phyloP scores from a whole-genome alignment of 64 coral and sea anemone genomes.

The Montipora efflorescens region DNA sequence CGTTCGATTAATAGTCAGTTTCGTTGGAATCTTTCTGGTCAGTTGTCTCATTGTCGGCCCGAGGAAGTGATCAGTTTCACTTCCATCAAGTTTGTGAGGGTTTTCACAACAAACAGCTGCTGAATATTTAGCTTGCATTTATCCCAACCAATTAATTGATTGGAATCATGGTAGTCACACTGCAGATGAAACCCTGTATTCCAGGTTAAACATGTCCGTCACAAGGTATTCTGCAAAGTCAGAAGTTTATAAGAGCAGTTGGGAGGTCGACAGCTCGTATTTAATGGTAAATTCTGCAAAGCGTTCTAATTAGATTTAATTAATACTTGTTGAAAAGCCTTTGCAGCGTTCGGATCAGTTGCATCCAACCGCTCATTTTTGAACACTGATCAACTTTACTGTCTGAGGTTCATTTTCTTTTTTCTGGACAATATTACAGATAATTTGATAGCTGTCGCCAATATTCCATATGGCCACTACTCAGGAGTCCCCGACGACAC shows the following conservation, averaged over 20 bases:
- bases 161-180: not conserved
- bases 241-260: not conserved
- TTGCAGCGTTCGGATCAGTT: too few species aligned
- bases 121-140: too few species aligned
- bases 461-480: not conserved
- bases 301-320: not conserved
- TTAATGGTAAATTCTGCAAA: not conserved
- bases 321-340: too few species aligned
- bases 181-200: not conserved
- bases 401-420: not conserved
- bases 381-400: not conserved
- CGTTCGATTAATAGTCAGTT: not conserved
- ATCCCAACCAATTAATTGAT: not conserved
- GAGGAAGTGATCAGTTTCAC: not conserved
- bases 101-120: not conserved
- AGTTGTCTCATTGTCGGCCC: not conserved
- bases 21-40: not conserved
- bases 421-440: not conserved
- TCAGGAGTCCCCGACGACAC: constrained; percentile 6
- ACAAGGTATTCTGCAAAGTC: not conserved
- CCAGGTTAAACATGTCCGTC: not conserved
- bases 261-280: not conserved
- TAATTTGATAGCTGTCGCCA: not conserved
- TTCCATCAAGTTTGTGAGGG: not conserved
- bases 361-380: too few species aligned